Evolutionary conservation across 2,113 vertebrate species (phyloP), one percentile per base, ranked within the genome.

Genomic region (Brachionichthys hirsutus): DNA sequence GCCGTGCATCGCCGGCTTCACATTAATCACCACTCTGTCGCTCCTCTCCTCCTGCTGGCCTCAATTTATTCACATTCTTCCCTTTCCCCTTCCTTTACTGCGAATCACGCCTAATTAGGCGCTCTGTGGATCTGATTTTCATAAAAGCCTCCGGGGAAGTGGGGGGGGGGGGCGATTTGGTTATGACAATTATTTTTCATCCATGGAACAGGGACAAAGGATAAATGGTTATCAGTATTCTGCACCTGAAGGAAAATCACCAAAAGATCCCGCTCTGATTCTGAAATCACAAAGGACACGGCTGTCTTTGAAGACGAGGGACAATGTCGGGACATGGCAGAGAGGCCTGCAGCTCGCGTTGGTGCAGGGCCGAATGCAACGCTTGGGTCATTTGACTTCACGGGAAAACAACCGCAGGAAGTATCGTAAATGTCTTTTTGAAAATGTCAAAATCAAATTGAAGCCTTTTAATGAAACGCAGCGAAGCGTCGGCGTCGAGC

Each of bases 61-160:
- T 82, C 87, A 90, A 89, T 90, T 88, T 89, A 87, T 90, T 90
- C 88, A 88, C 86, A 84, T 89, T 89, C 84, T 88, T 80, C 84
- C 82, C 81, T 84, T 89, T 90, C 80, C 78, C 78, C 84, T 87
- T 89, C 84, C 88, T 90, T 88, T 87, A 86, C 87, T 72, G 88
- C 85, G 83, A 89, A 92, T 90, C 90, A 91, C 81, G 85, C 80
- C 89, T 92, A 92, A 92, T 92, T 91, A 91, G 91, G 84, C 82
- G 56, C 85, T 88, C 86, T 84, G 86, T 69, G 78, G 77, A 87
- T 89, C 87, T 85, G 88, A 90, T 90, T 89, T 89, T 89, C 88
- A 87, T 90, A 86, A 89, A 90, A 89, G 87, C 85, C 85, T 83
- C 16, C 56, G 62, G 85, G 79, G 78, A 46, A 58, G 48, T 34